A percentile compares a stretch with the other conserved stretches of the same genome.
These are phyloP conservation scores for Pangasius mekongensis DNA, from an alignment of 2,797 vertebrate genomes.

Conservation along the genomic window DNA sequence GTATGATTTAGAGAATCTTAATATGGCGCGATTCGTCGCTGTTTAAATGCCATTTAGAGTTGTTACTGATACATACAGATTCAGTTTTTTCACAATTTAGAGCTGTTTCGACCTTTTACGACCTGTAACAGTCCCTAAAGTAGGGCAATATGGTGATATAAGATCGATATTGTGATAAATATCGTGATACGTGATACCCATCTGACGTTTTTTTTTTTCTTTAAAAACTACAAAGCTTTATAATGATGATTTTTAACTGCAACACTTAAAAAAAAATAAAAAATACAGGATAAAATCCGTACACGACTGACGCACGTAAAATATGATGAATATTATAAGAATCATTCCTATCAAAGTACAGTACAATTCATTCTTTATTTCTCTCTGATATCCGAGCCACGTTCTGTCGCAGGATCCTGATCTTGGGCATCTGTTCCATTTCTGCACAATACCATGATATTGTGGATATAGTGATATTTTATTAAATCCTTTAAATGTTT, in stretches of 20 bases:
- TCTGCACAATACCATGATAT: too few species aligned
- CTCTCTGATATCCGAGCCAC: too few species aligned
- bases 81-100: neutral
- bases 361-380: neutral
- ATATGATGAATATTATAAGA: neutral
- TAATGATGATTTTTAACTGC: neutral
- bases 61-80: neutral
- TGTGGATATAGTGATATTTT: too few species aligned
- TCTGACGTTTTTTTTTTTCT: neutral
- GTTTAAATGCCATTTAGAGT: neutral
- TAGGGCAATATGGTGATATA: neutral
- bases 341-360: neutral
- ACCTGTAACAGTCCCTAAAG: neutral
- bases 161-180: neutral
- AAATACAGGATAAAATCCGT: neutral
- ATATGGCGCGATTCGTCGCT: too few species aligned
- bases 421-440: too few species aligned
- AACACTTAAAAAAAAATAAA: too few species aligned
- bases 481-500: too few species aligned
- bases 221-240: neutral
- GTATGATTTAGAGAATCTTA: neutral
- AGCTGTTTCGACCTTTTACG: neutral
- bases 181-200: neutral
- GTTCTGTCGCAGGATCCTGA: neutral
- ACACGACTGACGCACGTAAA: neutral